phyloP scores from a whole-genome alignment of 2,797 vertebrate genomes.

The Microtus californicus region DNA sequence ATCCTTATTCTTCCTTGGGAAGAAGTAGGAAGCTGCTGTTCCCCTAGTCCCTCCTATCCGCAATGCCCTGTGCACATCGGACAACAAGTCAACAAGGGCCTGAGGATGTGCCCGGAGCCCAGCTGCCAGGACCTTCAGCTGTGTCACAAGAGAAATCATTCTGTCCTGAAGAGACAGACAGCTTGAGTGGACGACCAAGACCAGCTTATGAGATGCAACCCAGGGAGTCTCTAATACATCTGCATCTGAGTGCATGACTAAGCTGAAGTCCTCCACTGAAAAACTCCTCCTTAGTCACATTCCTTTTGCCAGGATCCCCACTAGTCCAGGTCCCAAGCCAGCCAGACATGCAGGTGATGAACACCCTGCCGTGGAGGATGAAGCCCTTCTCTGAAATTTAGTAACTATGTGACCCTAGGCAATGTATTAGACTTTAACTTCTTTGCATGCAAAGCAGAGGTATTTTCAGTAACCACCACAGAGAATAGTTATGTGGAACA shows the following conservation, averaged over 20 bases:
- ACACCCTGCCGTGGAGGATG: accelerated
- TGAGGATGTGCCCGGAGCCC: not conserved
- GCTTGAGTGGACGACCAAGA: accelerated
- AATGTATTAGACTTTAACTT: not conserved
- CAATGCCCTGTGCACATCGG: accelerated
- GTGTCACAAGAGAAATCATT: not conserved
- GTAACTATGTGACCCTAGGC: not conserved
- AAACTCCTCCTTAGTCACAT: accelerated
- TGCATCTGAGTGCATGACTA: accelerated
- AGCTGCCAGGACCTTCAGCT: not conserved
- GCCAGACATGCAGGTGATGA: not conserved
- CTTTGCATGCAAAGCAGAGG: not conserved
- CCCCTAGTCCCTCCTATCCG: accelerated
- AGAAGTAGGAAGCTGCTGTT: not conserved
- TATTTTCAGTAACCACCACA: not conserved
- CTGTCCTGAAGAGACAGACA: not conserved
- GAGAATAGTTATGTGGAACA: not conserved
- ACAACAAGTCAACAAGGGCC: not conserved
- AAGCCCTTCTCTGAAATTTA: not conserved
- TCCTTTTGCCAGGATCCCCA: not conserved
- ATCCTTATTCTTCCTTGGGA: not conserved
- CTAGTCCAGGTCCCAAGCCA: not conserved
- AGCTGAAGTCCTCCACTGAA: not conserved
- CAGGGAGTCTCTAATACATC: not conserved
- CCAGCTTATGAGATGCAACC: accelerated